These are phyloP conservation scores for Engystomops pustulosus DNA, from an alignment of 2,113 vertebrate species.

Conservation along the genomic window DNA sequence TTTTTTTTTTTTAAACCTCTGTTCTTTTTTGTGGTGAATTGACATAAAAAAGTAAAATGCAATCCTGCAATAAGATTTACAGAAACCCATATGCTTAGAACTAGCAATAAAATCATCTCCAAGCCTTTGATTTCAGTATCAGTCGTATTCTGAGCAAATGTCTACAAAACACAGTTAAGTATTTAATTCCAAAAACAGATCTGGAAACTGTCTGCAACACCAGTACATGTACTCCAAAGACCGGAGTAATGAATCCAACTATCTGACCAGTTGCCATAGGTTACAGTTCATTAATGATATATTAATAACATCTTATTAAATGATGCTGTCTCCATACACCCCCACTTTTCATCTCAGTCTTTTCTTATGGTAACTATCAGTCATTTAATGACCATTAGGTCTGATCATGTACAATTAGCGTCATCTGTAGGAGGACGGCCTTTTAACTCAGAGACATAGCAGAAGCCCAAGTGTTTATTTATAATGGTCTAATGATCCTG, in stretches of 20 bases:
- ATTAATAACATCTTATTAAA: constrained; percentile 4
- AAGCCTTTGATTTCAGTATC: neutral
- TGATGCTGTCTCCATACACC: neutral
- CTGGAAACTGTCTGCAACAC: neutral
- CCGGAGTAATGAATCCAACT: neutral
- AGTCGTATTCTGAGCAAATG: neutral
- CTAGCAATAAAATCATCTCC: no score
- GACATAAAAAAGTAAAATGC: no score
- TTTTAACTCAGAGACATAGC: neutral
- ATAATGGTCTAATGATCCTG: constrained; percentile 1
- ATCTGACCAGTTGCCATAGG: neutral
- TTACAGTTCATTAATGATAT: neutral
- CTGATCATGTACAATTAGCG: neutral
- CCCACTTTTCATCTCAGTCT: neutral
- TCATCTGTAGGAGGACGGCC: neutral
- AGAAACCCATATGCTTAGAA: no score
- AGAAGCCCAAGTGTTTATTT: constrained; percentile 21
- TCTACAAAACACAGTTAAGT: neutral
- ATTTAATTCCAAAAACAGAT: neutral
- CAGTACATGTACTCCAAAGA: neutral
- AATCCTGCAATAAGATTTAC: no score
- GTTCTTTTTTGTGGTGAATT: no score
- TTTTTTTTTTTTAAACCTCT: no score
- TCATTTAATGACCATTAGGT: constrained; percentile 18
- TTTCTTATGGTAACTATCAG: neutral